Evolutionary conservation across 2,113 vertebrate species (phyloP).

Genomic region (Hirundichthys speculiger): DNA sequence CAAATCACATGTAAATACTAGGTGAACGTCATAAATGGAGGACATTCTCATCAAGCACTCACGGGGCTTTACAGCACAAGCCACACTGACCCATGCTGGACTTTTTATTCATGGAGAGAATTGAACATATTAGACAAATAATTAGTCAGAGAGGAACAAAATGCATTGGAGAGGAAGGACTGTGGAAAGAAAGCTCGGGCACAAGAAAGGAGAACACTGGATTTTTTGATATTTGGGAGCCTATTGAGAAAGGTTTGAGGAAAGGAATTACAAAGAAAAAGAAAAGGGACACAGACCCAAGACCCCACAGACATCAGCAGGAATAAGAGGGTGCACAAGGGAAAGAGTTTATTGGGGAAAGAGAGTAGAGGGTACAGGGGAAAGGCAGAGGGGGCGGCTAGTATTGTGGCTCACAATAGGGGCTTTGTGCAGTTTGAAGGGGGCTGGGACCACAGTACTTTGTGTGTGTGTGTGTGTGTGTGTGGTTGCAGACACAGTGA

Average conservation of each 20-base stretch:
- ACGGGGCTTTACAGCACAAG: too few relatives aligned
- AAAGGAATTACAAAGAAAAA: conserved; percentile 2
- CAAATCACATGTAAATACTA: too few relatives aligned
- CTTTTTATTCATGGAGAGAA: too few relatives aligned
- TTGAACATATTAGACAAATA: too few relatives aligned
- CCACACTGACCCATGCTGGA: too few relatives aligned
- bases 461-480: conserved; percentile 31
- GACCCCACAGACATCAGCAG: conserved; percentile 1
- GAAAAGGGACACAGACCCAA: not conserved
- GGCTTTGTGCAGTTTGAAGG: conserved; percentile 73
- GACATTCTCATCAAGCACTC: too few relatives aligned
- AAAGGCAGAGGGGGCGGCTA: conserved; percentile 63
- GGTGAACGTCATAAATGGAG: too few relatives aligned
- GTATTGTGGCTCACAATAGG: conserved; percentile 76
- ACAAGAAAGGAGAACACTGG: too few relatives aligned
- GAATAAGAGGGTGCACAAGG: conserved; percentile 36
- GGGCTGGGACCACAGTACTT: conserved; percentile 65
- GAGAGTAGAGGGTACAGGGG: conserved; percentile 58
- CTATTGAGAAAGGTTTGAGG: not conserved
- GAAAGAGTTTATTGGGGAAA: conserved; percentile 57
- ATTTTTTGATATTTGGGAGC: too few relatives aligned
- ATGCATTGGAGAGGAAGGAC: too few relatives aligned
- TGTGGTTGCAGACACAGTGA: conserved; percentile 16
- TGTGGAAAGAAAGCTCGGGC: too few relatives aligned
- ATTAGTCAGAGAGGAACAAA: too few relatives aligned